Conservation (phyloP, 1,140 invertebrate species). For the Drosophila ananassae region DNA sequence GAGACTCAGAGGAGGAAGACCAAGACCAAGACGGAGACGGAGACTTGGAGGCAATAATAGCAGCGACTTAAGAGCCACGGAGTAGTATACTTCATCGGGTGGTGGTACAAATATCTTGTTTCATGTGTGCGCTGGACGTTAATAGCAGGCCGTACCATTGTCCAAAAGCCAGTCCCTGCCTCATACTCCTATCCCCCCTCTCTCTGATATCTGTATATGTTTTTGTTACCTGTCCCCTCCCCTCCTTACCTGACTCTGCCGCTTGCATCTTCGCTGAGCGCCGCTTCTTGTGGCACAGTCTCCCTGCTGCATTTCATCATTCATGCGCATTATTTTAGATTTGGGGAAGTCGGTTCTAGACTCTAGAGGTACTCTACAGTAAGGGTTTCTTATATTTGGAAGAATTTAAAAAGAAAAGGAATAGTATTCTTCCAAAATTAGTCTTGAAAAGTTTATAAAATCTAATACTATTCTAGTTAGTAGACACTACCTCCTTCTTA, state of each 20-base stretch:
- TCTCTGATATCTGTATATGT: neutral
- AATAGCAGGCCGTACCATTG: slow-evolving; percentile 66
- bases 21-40: slow-evolving; percentile 13
- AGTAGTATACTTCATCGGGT: slow-evolving; percentile 66
- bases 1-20: neutral
- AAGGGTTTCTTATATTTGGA: no score
- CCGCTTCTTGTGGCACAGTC: slow-evolving; percentile 63
- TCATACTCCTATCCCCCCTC: neutral
- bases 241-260: slow-evolving; percentile 11
- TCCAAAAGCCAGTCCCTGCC: slow-evolving; percentile 36
- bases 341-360: no score
- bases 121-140: slow-evolving; percentile 83
- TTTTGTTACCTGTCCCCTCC: slow-evolving; percentile 13
- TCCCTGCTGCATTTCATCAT: slow-evolving; percentile 77
- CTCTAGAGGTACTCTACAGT: no score
- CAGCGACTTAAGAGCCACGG: slow-evolving; percentile 49
- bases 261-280: slow-evolving; percentile 56
- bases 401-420: no score
- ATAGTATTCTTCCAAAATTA: no score
- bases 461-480: no score
- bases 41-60: slow-evolving; percentile 59
- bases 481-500: no score
- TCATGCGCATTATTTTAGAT: slow-evolving; percentile 71
- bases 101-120: slow-evolving; percentile 83
- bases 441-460: no score